These are phyloP conservation scores for Xanthostigma xanthostigma DNA, from an alignment of 2,888 invertebrate genomes.

Conservation along the genomic window DNA sequence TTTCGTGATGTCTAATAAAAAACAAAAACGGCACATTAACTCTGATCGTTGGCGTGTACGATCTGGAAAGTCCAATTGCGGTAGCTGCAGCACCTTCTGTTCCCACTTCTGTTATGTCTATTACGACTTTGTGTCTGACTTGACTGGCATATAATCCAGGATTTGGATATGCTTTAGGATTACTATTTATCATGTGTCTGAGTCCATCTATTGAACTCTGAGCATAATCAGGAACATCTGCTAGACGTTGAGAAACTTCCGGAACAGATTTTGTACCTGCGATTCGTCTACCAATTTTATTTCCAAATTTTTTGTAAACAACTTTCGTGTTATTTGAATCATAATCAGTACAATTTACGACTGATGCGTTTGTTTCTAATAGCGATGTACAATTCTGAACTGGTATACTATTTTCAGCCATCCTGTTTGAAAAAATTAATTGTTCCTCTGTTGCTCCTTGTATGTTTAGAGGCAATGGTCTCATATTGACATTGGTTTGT, in stretches of 20 bases:
- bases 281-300: slow-evolving; percentile 23
- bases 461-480: too few species aligned
- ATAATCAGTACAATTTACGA: slow-evolving; percentile 11
- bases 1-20: slow-evolving; percentile 52
- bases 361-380: slow-evolving; percentile 18
- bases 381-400: slow-evolving; percentile 18
- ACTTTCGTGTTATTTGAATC: slow-evolving; percentile 15
- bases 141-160: slow-evolving; percentile 47
- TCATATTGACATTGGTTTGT: not conserved
- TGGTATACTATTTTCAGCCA: slow-evolving; percentile 7
- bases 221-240: slow-evolving; percentile 5
- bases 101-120: slow-evolving; percentile 49
- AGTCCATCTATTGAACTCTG: slow-evolving; percentile 18
- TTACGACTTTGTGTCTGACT: slow-evolving; percentile 48
- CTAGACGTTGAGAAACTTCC: not conserved
- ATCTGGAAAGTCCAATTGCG: slow-evolving; percentile 36
- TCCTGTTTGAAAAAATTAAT: slow-evolving; percentile 14
- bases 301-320: slow-evolving; percentile 21
- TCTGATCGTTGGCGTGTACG: slow-evolving; percentile 32
- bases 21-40: slow-evolving; percentile 60
- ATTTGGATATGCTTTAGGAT: slow-evolving; percentile 27
- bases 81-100: slow-evolving; percentile 59
- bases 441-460: slow-evolving; percentile 2
- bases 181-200: slow-evolving; percentile 20
- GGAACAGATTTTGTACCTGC: slow-evolving; percentile 15